A percentile compares a stretch with the other conserved stretches of the same genome.
phyloP scores from a whole-genome alignment of 2,888 invertebrate genomes.

The Endomychus coccineus region DNA sequence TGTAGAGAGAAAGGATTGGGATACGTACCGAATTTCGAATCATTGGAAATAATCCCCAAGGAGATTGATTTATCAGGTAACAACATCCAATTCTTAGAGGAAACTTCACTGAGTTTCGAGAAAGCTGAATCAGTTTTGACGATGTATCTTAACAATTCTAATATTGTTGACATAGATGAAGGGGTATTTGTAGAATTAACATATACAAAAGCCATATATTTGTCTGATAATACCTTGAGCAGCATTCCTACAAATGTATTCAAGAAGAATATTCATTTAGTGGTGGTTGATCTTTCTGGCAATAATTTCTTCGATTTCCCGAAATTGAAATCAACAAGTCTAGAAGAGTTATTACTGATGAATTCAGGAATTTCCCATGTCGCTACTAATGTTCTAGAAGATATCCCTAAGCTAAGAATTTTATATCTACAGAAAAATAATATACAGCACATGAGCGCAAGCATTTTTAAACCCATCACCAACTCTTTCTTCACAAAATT shows the following conservation, averaged over 20 bases:
- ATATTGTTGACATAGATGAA: constrained; percentile 31
- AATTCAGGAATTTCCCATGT: constrained; percentile 33
- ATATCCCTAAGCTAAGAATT: constrained; percentile 33
- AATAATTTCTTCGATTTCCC: constrained; percentile 36
- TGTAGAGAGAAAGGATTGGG: constrained; percentile 32
- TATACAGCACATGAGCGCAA: constrained; percentile 29
- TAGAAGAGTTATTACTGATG: constrained; percentile 34
- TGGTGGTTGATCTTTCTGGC: constrained; percentile 34
- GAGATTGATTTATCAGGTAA: constrained; percentile 38
- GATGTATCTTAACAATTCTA: constrained; percentile 34
- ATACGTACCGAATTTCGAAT: constrained; percentile 32
- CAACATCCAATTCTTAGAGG: constrained; percentile 30
- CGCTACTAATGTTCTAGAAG: constrained; percentile 26
- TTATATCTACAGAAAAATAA: constrained; percentile 37
- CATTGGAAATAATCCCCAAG: constrained; percentile 27
- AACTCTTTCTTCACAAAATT: constrained; percentile 26
- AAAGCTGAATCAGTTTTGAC: constrained; percentile 31
- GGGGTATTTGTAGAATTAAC: constrained; percentile 32
- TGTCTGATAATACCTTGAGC: constrained; percentile 35
- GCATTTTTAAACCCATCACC: constrained; percentile 26
- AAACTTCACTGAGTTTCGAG: constrained; percentile 31
- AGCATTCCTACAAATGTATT: constrained; percentile 31
- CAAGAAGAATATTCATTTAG: constrained; percentile 30
- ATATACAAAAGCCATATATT: constrained; percentile 36
- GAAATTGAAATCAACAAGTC: constrained; percentile 30